These are phyloP conservation scores for Tychaedon coryphoeus DNA, from an alignment of 2,113 vertebrate species.

Conservation along the genomic window DNA sequence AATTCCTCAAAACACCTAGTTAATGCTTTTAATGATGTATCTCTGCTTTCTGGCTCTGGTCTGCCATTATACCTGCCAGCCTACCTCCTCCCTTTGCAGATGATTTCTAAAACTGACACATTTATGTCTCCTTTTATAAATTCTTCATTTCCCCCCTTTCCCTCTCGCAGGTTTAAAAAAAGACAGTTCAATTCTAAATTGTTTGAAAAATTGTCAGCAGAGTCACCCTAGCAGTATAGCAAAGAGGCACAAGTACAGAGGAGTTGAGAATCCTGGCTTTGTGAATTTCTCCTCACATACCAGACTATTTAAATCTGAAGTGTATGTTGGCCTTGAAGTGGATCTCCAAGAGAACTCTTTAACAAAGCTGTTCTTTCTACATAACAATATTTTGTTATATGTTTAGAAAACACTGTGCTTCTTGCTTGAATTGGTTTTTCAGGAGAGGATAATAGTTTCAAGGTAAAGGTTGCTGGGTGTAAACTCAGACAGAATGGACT, in stretches of 20 bases:
- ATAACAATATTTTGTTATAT: not conserved
- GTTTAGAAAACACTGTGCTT: not conserved
- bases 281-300: not conserved
- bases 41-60: not conserved
- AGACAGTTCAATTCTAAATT: not conserved
- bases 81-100: not conserved
- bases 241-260: not conserved
- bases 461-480: not conserved
- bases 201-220: not conserved
- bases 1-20: not conserved
- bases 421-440: not conserved
- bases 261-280: not conserved
- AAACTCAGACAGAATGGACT: not conserved
- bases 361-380: not conserved
- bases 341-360: not conserved
- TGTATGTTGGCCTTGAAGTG: not conserved
- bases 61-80: conserved; percentile 7
- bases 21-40: not conserved
- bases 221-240: not conserved
- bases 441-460: not conserved
- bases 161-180: not conserved
- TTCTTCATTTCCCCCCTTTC: not conserved
- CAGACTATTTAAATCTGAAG: not conserved
- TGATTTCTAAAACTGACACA: not conserved
- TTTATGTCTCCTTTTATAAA: not conserved